Base-by-base conservation (phyloP, 92 coral and sea anemone genomes). In the Meandrina meandrites region DNA sequence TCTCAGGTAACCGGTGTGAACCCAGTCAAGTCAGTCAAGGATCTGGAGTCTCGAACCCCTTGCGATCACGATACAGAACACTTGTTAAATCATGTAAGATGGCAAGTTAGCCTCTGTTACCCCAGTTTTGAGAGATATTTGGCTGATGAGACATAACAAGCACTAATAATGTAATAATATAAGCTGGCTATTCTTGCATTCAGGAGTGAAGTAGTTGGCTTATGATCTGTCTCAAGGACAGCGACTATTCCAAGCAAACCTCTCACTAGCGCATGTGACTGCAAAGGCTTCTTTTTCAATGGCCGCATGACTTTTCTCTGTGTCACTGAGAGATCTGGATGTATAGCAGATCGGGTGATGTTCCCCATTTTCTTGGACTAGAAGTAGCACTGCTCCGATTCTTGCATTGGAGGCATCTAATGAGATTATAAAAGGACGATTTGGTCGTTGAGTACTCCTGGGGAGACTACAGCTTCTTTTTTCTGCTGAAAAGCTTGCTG, bases 321-420 rank as follows among this genome's bases (percentile, higher is more conserved):
- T 53, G 27, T 90, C 92, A 16, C 74, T 88, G 37, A 88, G 91
- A 17, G 92, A 91, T 40, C 91, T 84, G 9, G 92, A 91, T 19
- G 94, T 92, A 48, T 84, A 88, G 53, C 89, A 80, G 18, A 86
- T 47, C 18, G 96, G 94, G 28, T 79, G 81, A 60, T 86, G 89
- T 62, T 86, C 37, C 62, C 89, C 93, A 53, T 90, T 56, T 19
- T 79, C 84, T 79, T 92, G 91, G 27, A 83, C 45, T 40, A 84
- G 95, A 48, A 87, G 62, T 21, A 90, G 85, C 10, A 87, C 91
- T 19, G 91, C 88, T 19, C 90, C 90, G 22, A 93, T 66, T 21
- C 93, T 92, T 67, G 91, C 47, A 4, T 19, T 50, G 15, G 91
- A 93, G 1, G 94, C 94, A 69, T 91, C 92, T 31, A 89, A 87